phyloP scores from a whole-genome alignment of 2,888 invertebrate genomes.

The Latrodectus elegans region DNA sequence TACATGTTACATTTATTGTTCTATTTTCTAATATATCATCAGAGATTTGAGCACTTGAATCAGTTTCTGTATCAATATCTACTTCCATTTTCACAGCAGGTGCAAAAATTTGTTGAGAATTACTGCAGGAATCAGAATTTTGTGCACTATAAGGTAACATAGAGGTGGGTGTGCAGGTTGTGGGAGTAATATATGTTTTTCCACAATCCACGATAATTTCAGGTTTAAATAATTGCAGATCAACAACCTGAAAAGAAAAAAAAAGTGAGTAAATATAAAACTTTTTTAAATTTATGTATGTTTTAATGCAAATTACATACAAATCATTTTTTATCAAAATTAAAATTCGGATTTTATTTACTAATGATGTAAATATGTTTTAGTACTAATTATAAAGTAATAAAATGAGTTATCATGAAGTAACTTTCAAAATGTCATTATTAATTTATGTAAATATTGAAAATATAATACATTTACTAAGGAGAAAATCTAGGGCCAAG shows the following conservation, averaged over 20 bases:
- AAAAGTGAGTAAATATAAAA: neutral
- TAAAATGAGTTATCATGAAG: too few species aligned
- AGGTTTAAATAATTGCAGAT: conserved; percentile 54
- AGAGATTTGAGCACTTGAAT: conserved; percentile 1
- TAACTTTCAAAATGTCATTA: too few species aligned
- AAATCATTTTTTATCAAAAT: neutral
- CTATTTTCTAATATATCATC: too few species aligned
- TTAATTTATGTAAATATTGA: too few species aligned
- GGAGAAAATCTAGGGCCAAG: too few species aligned
- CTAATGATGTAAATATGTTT: too few species aligned
- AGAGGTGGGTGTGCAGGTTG: conserved; percentile 1
- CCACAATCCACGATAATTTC: neutral
- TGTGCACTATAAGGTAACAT: neutral
- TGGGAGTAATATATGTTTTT: neutral
- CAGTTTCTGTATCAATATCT: conserved; percentile 19
- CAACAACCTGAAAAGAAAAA: conserved; percentile 40
- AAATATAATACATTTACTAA: too few species aligned
- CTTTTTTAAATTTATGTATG: neutral
- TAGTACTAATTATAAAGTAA: too few species aligned
- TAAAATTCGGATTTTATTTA: neutral
- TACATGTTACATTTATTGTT: too few species aligned
- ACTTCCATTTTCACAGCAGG: conserved; percentile 17
- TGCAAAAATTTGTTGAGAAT: neutral
- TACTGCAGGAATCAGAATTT: neutral
- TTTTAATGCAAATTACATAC: too few species aligned